Evolutionary conservation across 1,140 invertebrate genomes (phyloP), one percentile per base, ranked within the genome.

Genomic region (Leptinotarsa texana): DNA sequence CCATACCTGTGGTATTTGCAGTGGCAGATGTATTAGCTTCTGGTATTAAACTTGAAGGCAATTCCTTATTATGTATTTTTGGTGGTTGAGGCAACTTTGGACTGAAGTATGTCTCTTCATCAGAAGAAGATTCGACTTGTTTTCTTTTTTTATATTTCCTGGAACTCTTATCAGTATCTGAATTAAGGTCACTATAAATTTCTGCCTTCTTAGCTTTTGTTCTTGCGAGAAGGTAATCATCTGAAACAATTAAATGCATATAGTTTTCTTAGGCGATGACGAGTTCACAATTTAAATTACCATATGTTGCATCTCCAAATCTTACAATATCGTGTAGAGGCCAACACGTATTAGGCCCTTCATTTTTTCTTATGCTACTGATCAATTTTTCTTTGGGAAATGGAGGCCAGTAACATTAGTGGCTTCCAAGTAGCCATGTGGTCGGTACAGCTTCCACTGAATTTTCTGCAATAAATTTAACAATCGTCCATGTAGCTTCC

Each of bases 281-380:
- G 13, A 51, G 49, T 51, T 51, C 13, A n/a, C 49, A 51, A 51
- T 51, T 65, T 8, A 27, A 21, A 65, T 65, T 65, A 65, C 63
- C 62, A 57, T 76, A 74, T 11, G 78, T 70, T 69, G 80, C 49
- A 17, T 69, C 74, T 21, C 63, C 18, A 18, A 65, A 65, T 22
- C 13, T n/a, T 13, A 65, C 18, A n/a, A 65, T 21, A 13, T 22
- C 6, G 18, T 65, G 63, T 17, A 65, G 63, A 21, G 63, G 63
- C 63, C 63, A 65, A 24, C 63, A 65, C 18, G 63, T 65, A 13
- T 65, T 65, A 27, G 63, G 63, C 8, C 63, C 18, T 27, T 65
- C 63, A 15, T 65, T 13, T 27, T 65, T 65, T 65, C 63, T 65
- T 13, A 65, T 24, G 24, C 18, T 13, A 22, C 13, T 27, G 18